Base-by-base conservation (phyloP, 2,797 vertebrate genomes). In the Microctenopoma stevenorrisi region DNA sequence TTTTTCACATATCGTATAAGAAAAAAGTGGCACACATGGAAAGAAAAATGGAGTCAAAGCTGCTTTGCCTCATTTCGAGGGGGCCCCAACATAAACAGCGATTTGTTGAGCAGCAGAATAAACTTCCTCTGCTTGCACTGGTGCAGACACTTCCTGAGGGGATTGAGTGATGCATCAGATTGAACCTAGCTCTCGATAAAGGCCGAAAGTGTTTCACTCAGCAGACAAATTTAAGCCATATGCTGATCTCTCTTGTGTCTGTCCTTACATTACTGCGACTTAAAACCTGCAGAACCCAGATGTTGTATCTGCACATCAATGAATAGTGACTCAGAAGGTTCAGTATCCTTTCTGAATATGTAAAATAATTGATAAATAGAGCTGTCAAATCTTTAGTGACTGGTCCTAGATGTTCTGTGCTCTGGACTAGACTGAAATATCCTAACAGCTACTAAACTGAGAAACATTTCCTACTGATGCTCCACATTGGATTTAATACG, bases 11-110 rank as follows among this genome's bases (percentile, higher is more conserved):
- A 88, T 86, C 76, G 69, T 63, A 76, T 79, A 88, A 15, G 89
- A 82, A 82, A 87, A 90, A 91, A 86, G 86, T 80, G 79, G 74
- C 60, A 76, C 66, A 68, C 38, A 70, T 57, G 33, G 28, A 78
- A 42, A 69, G 28, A 25, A 65, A 48, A 59, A 58, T 57, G n/a
- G 5, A 67, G 67, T 79, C 66, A 77, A 67, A 76, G 66, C 78
- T 42, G 58, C 79, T 73, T 46, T 57, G 65, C 76, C 72, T 80
- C 70, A 67, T 69, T 42, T 54, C 57, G 56, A 78, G 76, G 86
- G 63, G 83, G 83, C 88, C 86, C 86, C 90, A 90, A 84, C 83
- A 81, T 84, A 93, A 94, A 93, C 90, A 93, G 72, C 40, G 73
- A 88, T 88, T 82, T 84, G 75, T 80, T 86, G 72, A 84, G 76